phyloP scores from a whole-genome alignment of 2,888 invertebrate species.

The Caradrina kadenii region DNA sequence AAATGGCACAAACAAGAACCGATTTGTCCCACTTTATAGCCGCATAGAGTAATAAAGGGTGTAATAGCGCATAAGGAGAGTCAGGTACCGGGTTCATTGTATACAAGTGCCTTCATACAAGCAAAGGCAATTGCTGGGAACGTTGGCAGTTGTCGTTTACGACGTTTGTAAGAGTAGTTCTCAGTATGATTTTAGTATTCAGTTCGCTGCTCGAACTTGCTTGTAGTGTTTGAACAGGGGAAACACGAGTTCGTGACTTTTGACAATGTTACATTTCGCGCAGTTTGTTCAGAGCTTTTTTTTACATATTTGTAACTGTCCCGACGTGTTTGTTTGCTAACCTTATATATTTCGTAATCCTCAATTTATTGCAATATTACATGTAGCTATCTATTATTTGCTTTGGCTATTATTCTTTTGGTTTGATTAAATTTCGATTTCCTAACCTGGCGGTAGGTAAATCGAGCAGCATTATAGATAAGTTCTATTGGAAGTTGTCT shows the following conservation, averaged over 20 bases:
- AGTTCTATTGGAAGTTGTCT: background rate
- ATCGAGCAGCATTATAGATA: background rate
- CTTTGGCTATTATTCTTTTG: no score
- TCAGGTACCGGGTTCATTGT: slow-evolving; percentile 43
- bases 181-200: slow-evolving; percentile 54
- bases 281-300: slow-evolving; percentile 9
- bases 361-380: background rate
- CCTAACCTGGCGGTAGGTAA: background rate
- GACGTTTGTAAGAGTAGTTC: slow-evolving; percentile 42
- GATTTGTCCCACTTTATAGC: slow-evolving; percentile 44
- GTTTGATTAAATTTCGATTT: no score
- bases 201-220: slow-evolving; percentile 36
- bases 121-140: slow-evolving; percentile 44
- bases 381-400: no score
- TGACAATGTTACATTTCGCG: slow-evolving; percentile 29
- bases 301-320: slow-evolving; percentile 4
- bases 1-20: slow-evolving; percentile 47
- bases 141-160: slow-evolving; percentile 39
- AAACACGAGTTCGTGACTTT: slow-evolving; percentile 53
- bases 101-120: slow-evolving; percentile 34
- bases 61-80: slow-evolving; percentile 46
- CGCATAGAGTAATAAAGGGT: slow-evolving; percentile 42
- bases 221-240: slow-evolving; percentile 48
- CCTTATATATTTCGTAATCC: background rate
- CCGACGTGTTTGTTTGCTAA: background rate